phyloP scores from a whole-genome alignment of 53 echinoderm and acorn worm genomes.

The Mesocentrotus franciscanus region DNA sequence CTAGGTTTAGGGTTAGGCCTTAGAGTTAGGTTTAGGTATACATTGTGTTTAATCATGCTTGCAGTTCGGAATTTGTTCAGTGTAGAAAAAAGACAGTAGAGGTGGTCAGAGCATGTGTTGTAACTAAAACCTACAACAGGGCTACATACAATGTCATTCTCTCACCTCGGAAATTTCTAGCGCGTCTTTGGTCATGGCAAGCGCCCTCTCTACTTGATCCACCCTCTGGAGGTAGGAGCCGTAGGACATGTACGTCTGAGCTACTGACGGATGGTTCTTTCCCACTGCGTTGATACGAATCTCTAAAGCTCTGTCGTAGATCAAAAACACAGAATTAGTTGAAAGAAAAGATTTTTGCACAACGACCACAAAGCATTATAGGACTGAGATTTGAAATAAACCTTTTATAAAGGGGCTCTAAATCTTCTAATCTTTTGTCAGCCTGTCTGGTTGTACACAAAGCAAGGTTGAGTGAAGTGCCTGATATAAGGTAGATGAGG shows the following conservation, averaged over 20 bases:
- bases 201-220: constrained; percentile 66
- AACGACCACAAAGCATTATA: too few species aligned
- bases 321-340: background rate
- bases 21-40: too few species aligned
- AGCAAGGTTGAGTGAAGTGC: constrained; percentile 74
- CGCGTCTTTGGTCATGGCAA: constrained; percentile 74
- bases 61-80: background rate
- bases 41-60: too few species aligned
- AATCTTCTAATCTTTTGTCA: constrained; percentile 73
- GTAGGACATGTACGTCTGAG: constrained; percentile 72
- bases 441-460: constrained; percentile 73
- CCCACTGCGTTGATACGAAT: constrained; percentile 83
- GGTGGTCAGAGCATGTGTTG: background rate
- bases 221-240: constrained; percentile 72
- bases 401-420: constrained; percentile 80
- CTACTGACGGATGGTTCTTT: constrained; percentile 74
- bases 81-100: background rate
- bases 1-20: too few species aligned
- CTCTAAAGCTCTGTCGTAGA: constrained; percentile 72
- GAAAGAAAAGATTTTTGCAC: background rate
- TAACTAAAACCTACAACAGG: background rate
- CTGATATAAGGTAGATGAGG: too few species aligned
- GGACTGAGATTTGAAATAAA: background rate
- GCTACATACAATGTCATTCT: background rate
- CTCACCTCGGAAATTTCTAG: constrained; percentile 78